A percentile compares a stretch with the other conserved stretches of the same genome.
Conservation (phyloP, 1,140 invertebrate species). For the Triops longicaudatus region DNA sequence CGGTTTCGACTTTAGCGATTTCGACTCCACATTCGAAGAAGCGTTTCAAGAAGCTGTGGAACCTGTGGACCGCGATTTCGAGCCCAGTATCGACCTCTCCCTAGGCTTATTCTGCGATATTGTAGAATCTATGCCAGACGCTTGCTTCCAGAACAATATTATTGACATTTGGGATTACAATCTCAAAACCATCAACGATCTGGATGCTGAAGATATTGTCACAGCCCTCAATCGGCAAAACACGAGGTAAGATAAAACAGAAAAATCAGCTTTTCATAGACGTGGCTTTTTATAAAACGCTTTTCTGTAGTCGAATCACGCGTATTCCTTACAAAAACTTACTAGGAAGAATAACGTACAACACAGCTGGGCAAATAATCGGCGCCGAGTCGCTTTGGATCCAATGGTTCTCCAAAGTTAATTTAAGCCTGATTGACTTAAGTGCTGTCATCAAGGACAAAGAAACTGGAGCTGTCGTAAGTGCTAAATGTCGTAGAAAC, state of each 20-base stretch:
- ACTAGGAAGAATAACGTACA: constrained; percentile 34
- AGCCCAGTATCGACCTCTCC: constrained; percentile 47
- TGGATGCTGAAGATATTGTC: constrained; percentile 54
- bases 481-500: constrained; percentile 25
- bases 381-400: constrained; percentile 52
- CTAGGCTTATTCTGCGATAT: constrained; percentile 49
- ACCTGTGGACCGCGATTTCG: constrained; percentile 32
- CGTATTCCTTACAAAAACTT: constrained; percentile 19
- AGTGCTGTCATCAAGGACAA: constrained; percentile 55
- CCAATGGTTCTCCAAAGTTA: constrained; percentile 54
- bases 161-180: constrained; percentile 62
- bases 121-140: constrained; percentile 46
- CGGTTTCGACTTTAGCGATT: constrained; percentile 24
- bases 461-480: constrained; percentile 63
- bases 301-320: constrained; percentile 1
- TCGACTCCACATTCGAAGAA: constrained; percentile 28
- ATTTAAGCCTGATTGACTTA: constrained; percentile 55
- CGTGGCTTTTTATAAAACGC: neutral
- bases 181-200: constrained; percentile 43
- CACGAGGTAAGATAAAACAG: constrained; percentile 36
- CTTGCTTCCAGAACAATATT: constrained; percentile 55
- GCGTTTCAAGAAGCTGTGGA: constrained; percentile 26
- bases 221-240: constrained; percentile 49
- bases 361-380: constrained; percentile 52
- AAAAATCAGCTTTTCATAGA: constrained; percentile 27